Conservation (phyloP, 2,888 invertebrate genomes). For the Augochlorella aurata region DNA sequence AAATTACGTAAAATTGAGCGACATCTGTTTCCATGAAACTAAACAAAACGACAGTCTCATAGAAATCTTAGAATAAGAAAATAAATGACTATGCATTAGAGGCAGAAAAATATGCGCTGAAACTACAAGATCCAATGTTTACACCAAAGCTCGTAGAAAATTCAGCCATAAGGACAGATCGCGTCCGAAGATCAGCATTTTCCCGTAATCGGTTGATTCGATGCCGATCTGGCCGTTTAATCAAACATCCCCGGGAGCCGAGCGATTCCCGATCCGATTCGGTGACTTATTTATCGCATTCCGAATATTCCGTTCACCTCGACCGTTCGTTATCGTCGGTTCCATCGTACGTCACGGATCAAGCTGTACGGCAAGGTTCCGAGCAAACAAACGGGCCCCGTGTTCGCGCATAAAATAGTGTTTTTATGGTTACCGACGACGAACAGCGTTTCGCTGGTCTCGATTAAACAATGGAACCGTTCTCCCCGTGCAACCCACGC, state of each 20-base stretch:
- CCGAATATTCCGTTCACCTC: conserved; percentile 30
- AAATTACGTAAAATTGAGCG: too few relatives aligned
- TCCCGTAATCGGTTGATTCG: too few relatives aligned
- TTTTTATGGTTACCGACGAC: conserved; percentile 59
- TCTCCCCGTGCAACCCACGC: conserved; percentile 57
- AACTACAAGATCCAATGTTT: too few relatives aligned
- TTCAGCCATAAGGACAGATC: too few relatives aligned
- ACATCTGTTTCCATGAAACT: too few relatives aligned
- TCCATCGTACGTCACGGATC: conserved; percentile 55
- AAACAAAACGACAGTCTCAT: too few relatives aligned
- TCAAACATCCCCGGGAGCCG: background rate
- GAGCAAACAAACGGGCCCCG: conserved; percentile 47
- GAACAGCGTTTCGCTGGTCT: conserved; percentile 70
- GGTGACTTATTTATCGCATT: conserved; percentile 49
- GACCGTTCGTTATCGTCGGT: conserved; percentile 45
- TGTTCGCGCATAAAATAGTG: conserved; percentile 55
- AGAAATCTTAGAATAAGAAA: too few relatives aligned
- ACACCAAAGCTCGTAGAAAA: too few relatives aligned
- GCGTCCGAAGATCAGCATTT: too few relatives aligned
- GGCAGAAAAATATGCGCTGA: too few relatives aligned
- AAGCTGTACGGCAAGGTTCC: conserved; percentile 45
- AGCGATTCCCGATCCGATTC: background rate
- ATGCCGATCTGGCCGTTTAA: background rate
- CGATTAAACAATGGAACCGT: conserved; percentile 79
- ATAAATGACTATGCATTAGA: too few relatives aligned